These are phyloP conservation scores for Apodemus agrarius DNA, from an alignment of 2,797 vertebrate genomes.

Conservation along the genomic window DNA sequence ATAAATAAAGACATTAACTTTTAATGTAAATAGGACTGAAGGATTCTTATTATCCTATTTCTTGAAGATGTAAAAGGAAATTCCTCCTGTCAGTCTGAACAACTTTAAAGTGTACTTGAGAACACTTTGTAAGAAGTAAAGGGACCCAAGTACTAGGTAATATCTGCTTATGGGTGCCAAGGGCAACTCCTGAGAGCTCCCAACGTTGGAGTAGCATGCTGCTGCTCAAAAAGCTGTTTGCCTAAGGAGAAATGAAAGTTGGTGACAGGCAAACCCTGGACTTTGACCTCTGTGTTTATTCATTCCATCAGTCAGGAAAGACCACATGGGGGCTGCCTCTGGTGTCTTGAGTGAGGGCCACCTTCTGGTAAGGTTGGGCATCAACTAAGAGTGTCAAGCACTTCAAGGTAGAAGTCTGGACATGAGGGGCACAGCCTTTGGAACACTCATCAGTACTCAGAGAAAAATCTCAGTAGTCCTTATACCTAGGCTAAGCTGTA, in stretches of 20 bases:
- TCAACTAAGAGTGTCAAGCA: background rate
- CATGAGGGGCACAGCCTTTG: background rate
- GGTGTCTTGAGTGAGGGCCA: background rate
- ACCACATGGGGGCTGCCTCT: background rate
- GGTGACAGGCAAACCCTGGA: background rate
- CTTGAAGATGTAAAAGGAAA: slow-evolving; percentile 72
- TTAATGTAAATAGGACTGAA: slow-evolving; percentile 76
- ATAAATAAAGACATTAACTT: slow-evolving; percentile 81
- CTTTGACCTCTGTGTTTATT: no score
- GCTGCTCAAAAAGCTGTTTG: background rate
- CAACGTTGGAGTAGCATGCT: background rate
- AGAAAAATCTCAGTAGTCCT: background rate
- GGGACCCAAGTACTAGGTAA: slow-evolving; percentile 51
- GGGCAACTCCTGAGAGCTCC: slow-evolving; percentile 33
- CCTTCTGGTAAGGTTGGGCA: background rate
- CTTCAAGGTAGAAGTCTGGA: background rate
- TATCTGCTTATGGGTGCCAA: slow-evolving; percentile 61
- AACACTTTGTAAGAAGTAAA: slow-evolving; percentile 67
- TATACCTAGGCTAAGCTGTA: background rate
- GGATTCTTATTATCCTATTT: slow-evolving; percentile 67
- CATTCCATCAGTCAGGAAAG: background rate
- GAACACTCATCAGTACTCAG: background rate
- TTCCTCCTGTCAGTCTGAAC: slow-evolving; percentile 67
- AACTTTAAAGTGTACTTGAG: slow-evolving; percentile 67
- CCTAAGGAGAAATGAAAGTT: background rate